These are phyloP conservation scores for Plodia interpunctella DNA, from an alignment of 1,140 invertebrate genomes.

Conservation along the genomic window DNA sequence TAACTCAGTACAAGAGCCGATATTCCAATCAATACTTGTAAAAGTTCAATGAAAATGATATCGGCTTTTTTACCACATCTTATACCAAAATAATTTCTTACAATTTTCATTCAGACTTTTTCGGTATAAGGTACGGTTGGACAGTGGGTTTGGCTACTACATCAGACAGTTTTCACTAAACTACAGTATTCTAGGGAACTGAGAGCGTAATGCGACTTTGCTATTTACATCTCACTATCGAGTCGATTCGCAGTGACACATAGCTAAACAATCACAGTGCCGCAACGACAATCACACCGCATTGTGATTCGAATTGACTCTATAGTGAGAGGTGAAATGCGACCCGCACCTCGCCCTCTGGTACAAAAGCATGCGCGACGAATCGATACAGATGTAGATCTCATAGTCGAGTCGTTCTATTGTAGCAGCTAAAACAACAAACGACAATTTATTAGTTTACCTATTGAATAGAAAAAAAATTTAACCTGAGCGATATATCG, in stretches of 20 bases:
- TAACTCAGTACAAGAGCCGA: neutral
- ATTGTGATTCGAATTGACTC: too few relatives aligned
- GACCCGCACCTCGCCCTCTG: too few relatives aligned
- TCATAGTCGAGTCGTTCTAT: conserved; percentile 84
- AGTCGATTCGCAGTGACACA: too few relatives aligned
- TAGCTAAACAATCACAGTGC: too few relatives aligned
- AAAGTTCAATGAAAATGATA: neutral
- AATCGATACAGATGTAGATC: conserved; percentile 43
- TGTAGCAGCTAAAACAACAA: conserved; percentile 83
- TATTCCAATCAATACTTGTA: neutral
- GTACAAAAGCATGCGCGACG: conserved; percentile 57
- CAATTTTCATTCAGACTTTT: conserved; percentile 1
- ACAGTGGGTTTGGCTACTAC: conserved; percentile 42
- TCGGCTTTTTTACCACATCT: neutral
- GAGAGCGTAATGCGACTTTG: too few relatives aligned
- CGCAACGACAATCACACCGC: too few relatives aligned
- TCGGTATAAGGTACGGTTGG: conserved; percentile 44
- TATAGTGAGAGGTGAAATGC: too few relatives aligned
- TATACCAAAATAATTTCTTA: conserved; percentile 2
- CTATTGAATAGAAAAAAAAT: neutral
- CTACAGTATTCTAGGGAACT: conserved; percentile 24
- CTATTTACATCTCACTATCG: too few relatives aligned
- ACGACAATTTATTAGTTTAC: conserved; percentile 32
- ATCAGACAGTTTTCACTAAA: conserved; percentile 38
- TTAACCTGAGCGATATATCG: too few relatives aligned